Evolutionary conservation across 2,113 vertebrate species (phyloP).

Genomic region (Percopsis transmontana): DNA sequence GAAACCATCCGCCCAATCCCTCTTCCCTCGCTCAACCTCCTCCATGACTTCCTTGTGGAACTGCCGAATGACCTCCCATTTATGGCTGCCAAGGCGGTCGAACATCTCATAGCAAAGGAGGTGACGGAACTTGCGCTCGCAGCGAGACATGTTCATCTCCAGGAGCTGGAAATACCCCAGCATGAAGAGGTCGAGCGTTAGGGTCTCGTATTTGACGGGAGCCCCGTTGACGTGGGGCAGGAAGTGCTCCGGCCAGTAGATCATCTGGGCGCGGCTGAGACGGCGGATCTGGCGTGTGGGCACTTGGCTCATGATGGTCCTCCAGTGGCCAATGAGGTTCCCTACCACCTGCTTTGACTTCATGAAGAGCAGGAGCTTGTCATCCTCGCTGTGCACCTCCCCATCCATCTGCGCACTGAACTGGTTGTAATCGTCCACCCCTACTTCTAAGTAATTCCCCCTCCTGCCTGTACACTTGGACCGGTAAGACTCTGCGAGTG

Average conservation of each 20-base stretch:
- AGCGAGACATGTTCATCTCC: constrained; percentile 93
- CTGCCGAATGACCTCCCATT: constrained; percentile 87
- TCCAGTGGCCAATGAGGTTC: constrained; percentile 89
- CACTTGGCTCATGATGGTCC: constrained; percentile 85
- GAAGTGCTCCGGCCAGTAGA: constrained; percentile 97
- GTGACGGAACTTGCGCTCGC: constrained; percentile 93
- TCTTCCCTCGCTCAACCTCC: constrained; percentile 83
- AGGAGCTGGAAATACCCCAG: constrained; percentile 97
- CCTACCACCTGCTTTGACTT: constrained; percentile 88
- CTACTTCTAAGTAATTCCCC: constrained; percentile 55
- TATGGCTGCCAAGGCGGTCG: constrained; percentile 89
- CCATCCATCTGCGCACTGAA: constrained; percentile 46
- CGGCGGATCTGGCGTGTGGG: constrained; percentile 81
- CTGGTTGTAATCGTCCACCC: constrained; percentile 61
- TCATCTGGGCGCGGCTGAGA: constrained; percentile 79
- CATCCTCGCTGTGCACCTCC: constrained; percentile 73
- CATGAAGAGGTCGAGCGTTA: constrained; percentile 97
- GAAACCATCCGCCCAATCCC: constrained; percentile 88
- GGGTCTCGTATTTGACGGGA: constrained; percentile 84
- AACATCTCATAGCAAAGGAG: constrained; percentile 98
- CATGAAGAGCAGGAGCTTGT: constrained; percentile 85
- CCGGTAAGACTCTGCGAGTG: constrained; percentile 76
- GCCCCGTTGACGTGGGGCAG: constrained; percentile 84
- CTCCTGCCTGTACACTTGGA: constrained; percentile 61
- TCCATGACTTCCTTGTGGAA: constrained; percentile 90